These are phyloP conservation scores for Tiliacea aurago DNA, from an alignment of 2,888 invertebrate species.

Conservation along the genomic window DNA sequence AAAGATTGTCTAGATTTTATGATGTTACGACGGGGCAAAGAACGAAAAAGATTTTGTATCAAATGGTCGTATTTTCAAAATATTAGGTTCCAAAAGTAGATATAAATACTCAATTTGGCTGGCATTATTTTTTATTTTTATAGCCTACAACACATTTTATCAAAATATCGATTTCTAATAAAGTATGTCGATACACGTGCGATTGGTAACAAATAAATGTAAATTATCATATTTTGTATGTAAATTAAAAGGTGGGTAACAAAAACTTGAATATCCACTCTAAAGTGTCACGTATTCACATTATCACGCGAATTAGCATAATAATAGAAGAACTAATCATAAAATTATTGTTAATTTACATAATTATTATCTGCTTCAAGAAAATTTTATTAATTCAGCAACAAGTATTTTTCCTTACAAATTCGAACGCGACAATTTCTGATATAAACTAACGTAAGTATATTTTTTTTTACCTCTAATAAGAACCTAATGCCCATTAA, in stretches of 20 bases:
- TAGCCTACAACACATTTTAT: not conserved
- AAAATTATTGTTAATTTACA: constrained; percentile 13
- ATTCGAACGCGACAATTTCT: not conserved
- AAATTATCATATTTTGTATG: constrained; percentile 18
- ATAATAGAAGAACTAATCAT: constrained; percentile 11
- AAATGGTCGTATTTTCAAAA: not conserved
- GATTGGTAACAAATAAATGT: not conserved
- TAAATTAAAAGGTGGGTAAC: constrained; percentile 11
- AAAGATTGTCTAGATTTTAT: not conserved
- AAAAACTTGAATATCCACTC: constrained; percentile 13
- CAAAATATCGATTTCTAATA: not conserved
- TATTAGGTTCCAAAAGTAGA: not conserved
- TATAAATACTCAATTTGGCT: not conserved
- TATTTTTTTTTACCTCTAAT: not conserved
- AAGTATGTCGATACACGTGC: not conserved
- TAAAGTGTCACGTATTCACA: not conserved
- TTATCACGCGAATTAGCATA: constrained; percentile 24
- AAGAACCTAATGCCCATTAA: not conserved
- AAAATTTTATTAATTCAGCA: not conserved
- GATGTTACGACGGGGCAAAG: no score
- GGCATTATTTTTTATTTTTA: not conserved
- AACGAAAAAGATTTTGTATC: not conserved
- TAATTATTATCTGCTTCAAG: not conserved
- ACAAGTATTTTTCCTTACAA: not conserved
- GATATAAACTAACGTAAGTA: not conserved